Evolutionary conservation across 2,888 invertebrate species (phyloP).

Genomic region (Labia minor): DNA sequence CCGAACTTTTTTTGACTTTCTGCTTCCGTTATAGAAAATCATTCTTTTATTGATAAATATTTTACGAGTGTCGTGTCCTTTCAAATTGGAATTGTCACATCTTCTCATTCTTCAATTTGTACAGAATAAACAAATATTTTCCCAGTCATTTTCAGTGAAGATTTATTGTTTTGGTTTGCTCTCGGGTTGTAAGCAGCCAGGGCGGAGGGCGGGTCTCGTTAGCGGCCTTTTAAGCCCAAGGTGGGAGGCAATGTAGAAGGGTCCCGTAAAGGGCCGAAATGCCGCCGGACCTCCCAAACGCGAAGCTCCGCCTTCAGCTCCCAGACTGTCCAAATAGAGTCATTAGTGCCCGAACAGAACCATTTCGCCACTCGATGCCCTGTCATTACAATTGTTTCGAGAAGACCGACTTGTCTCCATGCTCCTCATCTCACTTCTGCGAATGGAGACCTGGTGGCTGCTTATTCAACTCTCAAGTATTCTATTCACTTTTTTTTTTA

Average conservation of each 20-base stretch:
- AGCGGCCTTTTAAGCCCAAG: not conserved
- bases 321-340: not conserved
- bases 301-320: not conserved
- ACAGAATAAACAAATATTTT: slow-evolving; percentile 13
- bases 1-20: too few species aligned
- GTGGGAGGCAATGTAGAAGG: not conserved
- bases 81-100: too few species aligned
- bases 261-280: not conserved
- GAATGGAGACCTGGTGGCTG: not conserved
- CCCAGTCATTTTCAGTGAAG: not conserved
- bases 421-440: not conserved
- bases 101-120: not conserved
- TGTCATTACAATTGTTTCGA: not conserved
- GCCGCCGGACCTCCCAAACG: slow-evolving; percentile 4
- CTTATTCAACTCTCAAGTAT: not conserved
- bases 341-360: not conserved
- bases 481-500: not conserved
- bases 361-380: slow-evolving; percentile 5
- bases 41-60: too few species aligned
- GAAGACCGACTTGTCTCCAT: not conserved
- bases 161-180: slow-evolving; percentile 8
- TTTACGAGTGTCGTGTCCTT: too few species aligned
- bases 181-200: slow-evolving; percentile 13
- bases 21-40: too few species aligned
- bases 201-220: slow-evolving; percentile 8